Evolutionary conservation across 53 echinoderm and acorn worm genomes (phyloP), one percentile per base, ranked within the genome.

Genomic region (Stichopus horrens): DNA sequence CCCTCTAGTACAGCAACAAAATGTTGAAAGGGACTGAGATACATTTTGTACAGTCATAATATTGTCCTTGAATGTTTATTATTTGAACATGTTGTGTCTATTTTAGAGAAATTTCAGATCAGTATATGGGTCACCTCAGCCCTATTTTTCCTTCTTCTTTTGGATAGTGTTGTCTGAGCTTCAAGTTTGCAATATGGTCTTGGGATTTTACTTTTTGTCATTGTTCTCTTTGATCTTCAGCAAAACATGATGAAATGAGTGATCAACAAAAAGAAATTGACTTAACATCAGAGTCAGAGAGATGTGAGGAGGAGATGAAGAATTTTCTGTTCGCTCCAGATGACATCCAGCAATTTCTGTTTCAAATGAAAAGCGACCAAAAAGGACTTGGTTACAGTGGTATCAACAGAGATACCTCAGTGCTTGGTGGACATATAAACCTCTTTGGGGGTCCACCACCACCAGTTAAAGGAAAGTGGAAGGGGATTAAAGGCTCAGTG

Each of bases 341-440:
- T 52, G 97, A 97, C 74, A 90, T 94, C 16, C 89, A 97, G 23
- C 92, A 92, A 68, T 93, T 95, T 76, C 66, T 91, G 3, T 91
- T 97, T 71, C 83, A 21, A 16, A 88, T 92, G 77, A 97, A 97
- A 85, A 93, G 93, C 84, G 93, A 97, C 79, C 60, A 77, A 21
- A 95, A 95, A 58, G 97, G 97, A 57, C 92, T 97, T 19, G 97
- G 97, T 0, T 97, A 97, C 88, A 90, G 79, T 37, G 97, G 97
- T 0, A 87, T 97, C 80, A 95, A 93, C 68, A 88, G 92, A 4
- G 86, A 92, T 53, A 88, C 88, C 57, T 90, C 97, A 7, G 86
- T 95, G 21, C 91, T 97, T 57, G 94, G 95, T 11, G 93, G 95
- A 37, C 91, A 92, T 78, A 82, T 93, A 16, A 86, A 94, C 21